A percentile compares a stretch with the other conserved stretches of the same genome.
Conservation (phyloP, 2,888 invertebrate species). For the Lycophotia porphyrea region DNA sequence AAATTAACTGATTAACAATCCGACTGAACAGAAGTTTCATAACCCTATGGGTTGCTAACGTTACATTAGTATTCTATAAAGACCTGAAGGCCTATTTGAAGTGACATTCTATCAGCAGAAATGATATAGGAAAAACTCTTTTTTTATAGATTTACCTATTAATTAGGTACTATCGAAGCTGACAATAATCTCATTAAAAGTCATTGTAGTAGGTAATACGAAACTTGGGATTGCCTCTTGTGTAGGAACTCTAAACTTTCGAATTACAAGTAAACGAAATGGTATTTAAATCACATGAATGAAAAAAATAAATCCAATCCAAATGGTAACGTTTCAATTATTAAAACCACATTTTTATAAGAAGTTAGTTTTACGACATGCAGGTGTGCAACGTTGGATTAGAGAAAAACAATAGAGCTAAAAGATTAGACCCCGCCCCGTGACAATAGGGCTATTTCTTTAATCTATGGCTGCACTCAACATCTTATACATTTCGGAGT, state of each 20-base stretch:
- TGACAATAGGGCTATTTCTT: conserved; percentile 12
- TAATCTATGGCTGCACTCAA: conserved; percentile 4
- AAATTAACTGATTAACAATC: not conserved
- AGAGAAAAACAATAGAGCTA: conserved; percentile 43
- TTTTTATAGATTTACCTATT: not conserved
- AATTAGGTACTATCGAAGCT: not conserved
- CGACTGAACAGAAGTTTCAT: not conserved
- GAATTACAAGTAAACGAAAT: not conserved
- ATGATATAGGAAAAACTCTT: not conserved
- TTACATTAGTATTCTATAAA: not conserved
- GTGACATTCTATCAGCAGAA: not conserved
- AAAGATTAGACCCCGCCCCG: not conserved
- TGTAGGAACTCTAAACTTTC: not conserved
- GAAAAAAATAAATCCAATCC: not conserved
- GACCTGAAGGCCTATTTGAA: not conserved
- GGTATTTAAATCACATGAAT: not conserved
- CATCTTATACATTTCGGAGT: not conserved
- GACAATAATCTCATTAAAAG: not conserved
- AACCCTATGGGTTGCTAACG: not conserved
- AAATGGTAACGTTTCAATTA: not conserved
- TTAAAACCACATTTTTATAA: conserved; percentile 26
- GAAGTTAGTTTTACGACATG: conserved; percentile 71
- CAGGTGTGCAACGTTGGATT: conserved; percentile 79
- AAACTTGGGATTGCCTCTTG: not conserved
- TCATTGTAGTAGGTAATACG: not conserved